A percentile compares a stretch with the other conserved stretches of the same genome.
Conservation (phyloP, 2,113 vertebrate genomes). For the Grammomys surdaster region DNA sequence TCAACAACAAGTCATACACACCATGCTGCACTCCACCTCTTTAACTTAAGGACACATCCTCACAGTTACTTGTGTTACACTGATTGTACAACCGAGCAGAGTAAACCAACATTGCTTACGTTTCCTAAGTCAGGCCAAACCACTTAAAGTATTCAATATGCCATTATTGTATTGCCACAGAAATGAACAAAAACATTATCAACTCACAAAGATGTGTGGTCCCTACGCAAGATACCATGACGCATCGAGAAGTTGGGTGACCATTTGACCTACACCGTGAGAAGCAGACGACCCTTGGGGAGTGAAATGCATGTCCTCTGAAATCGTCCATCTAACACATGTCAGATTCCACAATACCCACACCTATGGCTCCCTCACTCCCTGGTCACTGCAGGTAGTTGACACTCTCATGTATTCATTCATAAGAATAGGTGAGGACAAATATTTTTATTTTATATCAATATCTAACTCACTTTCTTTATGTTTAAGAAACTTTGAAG, state of each 20-base stretch:
- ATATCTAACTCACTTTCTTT: constrained; percentile 21
- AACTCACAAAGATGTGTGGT: background rate
- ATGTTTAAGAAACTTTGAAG: background rate
- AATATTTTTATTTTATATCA: background rate
- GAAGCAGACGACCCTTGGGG: background rate
- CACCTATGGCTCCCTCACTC: background rate
- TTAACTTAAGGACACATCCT: constrained; percentile 8
- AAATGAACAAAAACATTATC: background rate
- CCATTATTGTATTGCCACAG: background rate
- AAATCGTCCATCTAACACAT: background rate
- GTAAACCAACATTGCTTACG: background rate
- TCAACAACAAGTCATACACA: background rate
- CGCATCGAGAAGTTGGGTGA: background rate
- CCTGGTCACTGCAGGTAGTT: background rate
- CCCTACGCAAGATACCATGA: background rate
- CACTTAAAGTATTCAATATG: background rate
- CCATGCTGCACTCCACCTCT: background rate
- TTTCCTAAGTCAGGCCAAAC: background rate
- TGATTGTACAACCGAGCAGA: background rate
- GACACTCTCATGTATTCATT: background rate
- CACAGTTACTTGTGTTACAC: background rate
- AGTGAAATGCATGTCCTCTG: background rate
- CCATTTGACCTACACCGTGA: background rate
- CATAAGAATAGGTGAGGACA: background rate
- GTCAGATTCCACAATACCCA: background rate